These are phyloP conservation scores for Scatophagus argus DNA, from an alignment of 2,113 vertebrate genomes.

Conservation along the genomic window DNA sequence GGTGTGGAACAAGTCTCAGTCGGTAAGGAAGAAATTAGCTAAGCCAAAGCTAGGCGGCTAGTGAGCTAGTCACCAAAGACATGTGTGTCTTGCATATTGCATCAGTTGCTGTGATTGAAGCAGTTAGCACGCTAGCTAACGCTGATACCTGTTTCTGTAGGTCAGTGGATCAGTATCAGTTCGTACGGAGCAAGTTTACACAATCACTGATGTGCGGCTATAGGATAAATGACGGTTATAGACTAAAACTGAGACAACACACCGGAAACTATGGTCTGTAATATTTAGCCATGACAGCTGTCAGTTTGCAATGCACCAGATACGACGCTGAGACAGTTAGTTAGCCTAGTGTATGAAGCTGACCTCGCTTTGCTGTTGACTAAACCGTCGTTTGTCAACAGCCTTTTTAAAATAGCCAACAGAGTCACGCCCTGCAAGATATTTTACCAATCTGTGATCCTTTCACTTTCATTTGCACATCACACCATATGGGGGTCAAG, in stretches of 20 bases:
- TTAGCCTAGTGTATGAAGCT: not conserved
- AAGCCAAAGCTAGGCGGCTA: not conserved
- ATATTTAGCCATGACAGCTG: conserved; percentile 7
- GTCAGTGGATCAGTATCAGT: accelerated
- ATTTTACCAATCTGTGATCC: no score
- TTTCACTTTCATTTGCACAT: not conserved
- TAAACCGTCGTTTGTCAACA: not conserved
- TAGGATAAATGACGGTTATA: not conserved
- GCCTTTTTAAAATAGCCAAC: no score
- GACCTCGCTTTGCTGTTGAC: not conserved
- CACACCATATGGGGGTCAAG: not conserved
- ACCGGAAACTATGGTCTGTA: accelerated
- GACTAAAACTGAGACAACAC: not conserved
- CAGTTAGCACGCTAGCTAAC: conserved; percentile 20
- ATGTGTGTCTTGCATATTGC: conserved; percentile 54
- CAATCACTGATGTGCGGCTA: not conserved
- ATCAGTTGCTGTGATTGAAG: conserved; percentile 49
- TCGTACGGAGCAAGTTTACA: not conserved
- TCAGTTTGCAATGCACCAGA: not conserved
- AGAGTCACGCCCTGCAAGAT: accelerated
- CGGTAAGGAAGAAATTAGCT: conserved; percentile 68
- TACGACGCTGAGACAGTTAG: not conserved
- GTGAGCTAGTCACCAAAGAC: conserved; percentile 18
- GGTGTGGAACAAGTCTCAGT: conserved; percentile 70
- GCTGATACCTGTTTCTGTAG: accelerated